Base-by-base conservation (phyloP, 2,888 invertebrate species). In the Melinopterus prodromus region DNA sequence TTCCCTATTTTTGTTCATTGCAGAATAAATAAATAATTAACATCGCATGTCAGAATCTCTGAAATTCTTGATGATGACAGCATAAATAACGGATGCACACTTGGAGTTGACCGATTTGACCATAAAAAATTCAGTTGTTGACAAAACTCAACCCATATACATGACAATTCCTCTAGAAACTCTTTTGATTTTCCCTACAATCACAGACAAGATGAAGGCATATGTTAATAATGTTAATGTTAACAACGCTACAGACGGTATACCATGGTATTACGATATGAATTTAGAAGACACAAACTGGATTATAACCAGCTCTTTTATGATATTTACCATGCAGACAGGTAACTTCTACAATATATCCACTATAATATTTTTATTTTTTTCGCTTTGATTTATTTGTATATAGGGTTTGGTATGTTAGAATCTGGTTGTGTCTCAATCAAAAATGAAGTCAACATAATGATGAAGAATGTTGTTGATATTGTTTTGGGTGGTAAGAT, bases 391-490 rank as follows among this genome's bases (percentile, higher is more conserved):
- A n/a, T 26, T 35, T 75, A 7, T 69, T 9, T 36, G 69, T 78
- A 88, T 87, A 4, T 85, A 97, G 97, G 98, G 26, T 98, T 98
- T 86, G 98, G 98, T 0, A 95, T 98, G 94, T 89, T 98, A 84
- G 98, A 98, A 88, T 97, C 97, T 0, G 98, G 98, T 1, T 96
- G 96, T 85, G 98, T 98, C 0, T 97, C 97, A 0, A 92, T 96
- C 78, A 97, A 98, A 90, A 98, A 98, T 87, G 98, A 98, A 90
- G 97, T 97, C 0, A 98, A 98, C 88, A 98, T 99, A 80, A 98
- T 98, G 98, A 97, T 98, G 95, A 98, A 98, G 89, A 98, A 98
- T 86, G 94, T 97, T 0, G 96, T 97, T 0, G 98, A 98, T 85
- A 97, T 98, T 77, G 96, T 97, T 0, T 92, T 98, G 16, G 98